A percentile compares a stretch with the other conserved stretches of the same genome.
phyloP scores from a whole-genome alignment of 2,888 invertebrate genomes.

The Heliconius ismenius region DNA sequence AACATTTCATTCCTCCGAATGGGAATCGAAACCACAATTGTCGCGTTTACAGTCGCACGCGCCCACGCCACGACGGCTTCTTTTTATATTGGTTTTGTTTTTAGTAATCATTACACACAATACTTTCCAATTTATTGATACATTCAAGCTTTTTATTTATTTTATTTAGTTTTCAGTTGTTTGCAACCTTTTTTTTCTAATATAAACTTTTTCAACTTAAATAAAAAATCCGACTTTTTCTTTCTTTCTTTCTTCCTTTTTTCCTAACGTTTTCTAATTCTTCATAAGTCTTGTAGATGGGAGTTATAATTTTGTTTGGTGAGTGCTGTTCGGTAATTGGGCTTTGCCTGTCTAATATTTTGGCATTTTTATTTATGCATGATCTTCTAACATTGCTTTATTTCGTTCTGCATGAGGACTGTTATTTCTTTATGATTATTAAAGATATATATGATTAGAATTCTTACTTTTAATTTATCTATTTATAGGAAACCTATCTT shows the following conservation, averaged over 20 bases:
- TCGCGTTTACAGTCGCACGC: no score
- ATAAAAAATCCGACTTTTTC: neutral
- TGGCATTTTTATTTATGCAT: conserved; percentile 5
- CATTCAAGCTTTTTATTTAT: neutral
- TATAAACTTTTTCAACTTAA: neutral
- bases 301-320: conserved; percentile 36
- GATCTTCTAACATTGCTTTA: neutral
- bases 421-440: neutral
- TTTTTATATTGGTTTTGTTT: neutral
- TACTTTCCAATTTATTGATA: neutral
- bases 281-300: conserved; percentile 13
- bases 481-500: neutral
- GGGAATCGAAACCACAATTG: no score
- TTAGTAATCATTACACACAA: neutral
- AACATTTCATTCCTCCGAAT: no score
- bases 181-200: neutral
- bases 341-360: conserved; percentile 37
- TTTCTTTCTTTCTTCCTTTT: neutral
- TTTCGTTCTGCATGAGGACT: neutral
- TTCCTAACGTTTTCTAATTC: conserved; percentile 4
- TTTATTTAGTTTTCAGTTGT: neutral
- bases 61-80: no score
- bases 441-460: neutral
- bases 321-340: conserved; percentile 33
- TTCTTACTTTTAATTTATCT: neutral